Percentiles rank a stretch among this genome's conserved stretches.
Evolutionary conservation across 2,797 vertebrate genomes (phyloP).

Genomic region (Distichodus sexfasciatus): DNA sequence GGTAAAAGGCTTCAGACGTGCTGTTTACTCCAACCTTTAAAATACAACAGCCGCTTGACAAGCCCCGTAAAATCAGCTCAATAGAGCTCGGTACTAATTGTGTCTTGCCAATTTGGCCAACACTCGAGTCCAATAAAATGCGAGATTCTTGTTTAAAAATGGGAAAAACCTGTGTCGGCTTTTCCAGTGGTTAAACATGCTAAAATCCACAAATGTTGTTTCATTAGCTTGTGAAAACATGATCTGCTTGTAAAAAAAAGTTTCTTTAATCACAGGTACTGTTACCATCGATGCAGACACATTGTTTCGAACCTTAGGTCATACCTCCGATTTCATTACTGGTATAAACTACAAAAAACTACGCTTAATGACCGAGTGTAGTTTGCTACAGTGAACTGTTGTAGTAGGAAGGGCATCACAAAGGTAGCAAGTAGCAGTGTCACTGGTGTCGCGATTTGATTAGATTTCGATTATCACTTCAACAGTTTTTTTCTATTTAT

Average conservation of each 20-base stretch:
- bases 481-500: too few species aligned
- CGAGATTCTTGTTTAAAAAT: conserved; percentile 19
- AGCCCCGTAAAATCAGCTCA: conserved; percentile 12
- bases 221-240: conserved; percentile 2
- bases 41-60: conserved; percentile 25
- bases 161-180: conserved; percentile 34
- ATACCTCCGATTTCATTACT: conserved; percentile 24
- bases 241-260: background rate
- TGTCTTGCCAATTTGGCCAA: conserved; percentile 23
- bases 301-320: conserved; percentile 27
- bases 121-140: conserved; percentile 17
- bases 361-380: conserved; percentile 35
- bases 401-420: conserved; percentile 39
- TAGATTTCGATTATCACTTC: too few species aligned
- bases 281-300: too few species aligned
- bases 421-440: too few species aligned
- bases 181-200: background rate
- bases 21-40: conserved; percentile 33
- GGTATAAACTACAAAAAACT: conserved; percentile 29
- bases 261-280: too few species aligned
- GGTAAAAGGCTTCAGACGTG: conserved; percentile 12
- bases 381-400: conserved; percentile 25
- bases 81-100: conserved; percentile 29
- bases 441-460: too few species aligned
- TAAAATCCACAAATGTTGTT: background rate